These are phyloP conservation scores for Thalassoma bifasciatum DNA, from an alignment of 2,113 vertebrate species.

Conservation along the genomic window DNA sequence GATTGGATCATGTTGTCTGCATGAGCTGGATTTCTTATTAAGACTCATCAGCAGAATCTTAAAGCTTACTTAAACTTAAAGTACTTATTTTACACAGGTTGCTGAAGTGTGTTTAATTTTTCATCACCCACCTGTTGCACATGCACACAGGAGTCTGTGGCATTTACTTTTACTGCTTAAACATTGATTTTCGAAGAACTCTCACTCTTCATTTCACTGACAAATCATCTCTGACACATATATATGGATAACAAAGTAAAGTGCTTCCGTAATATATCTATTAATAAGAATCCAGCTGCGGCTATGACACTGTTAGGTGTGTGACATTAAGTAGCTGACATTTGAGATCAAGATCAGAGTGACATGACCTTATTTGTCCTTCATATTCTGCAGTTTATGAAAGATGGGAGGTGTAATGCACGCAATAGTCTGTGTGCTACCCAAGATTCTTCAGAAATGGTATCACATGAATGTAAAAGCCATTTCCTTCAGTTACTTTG, in stretches of 20 bases:
- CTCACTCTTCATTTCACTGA: background rate
- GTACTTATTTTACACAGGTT: constrained; percentile 32
- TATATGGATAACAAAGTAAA: background rate
- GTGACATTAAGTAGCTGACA: constrained; percentile 3
- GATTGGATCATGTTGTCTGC: constrained; percentile 1
- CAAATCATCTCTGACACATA: background rate
- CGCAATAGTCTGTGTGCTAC: background rate
- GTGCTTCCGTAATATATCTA: background rate
- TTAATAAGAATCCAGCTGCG: background rate
- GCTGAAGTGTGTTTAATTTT: constrained; percentile 42
- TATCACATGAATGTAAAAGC: background rate
- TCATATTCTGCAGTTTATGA: background rate
- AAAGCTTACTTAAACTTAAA: constrained; percentile 29
- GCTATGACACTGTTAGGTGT: background rate
- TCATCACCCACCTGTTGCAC: constrained; percentile 22
- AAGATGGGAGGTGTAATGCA: background rate
- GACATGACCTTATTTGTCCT: background rate
- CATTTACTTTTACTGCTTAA: constrained; percentile 9
- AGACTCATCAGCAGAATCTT: constrained; percentile 10
- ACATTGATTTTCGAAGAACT: background rate
- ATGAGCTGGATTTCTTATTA: constrained; percentile 31
- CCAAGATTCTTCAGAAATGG: background rate
- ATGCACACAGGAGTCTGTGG: constrained; percentile 11
- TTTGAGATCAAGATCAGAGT: background rate
- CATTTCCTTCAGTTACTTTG: background rate